Base-by-base conservation (phyloP, 2,888 invertebrate genomes). In the Tinea semifulvella region DNA sequence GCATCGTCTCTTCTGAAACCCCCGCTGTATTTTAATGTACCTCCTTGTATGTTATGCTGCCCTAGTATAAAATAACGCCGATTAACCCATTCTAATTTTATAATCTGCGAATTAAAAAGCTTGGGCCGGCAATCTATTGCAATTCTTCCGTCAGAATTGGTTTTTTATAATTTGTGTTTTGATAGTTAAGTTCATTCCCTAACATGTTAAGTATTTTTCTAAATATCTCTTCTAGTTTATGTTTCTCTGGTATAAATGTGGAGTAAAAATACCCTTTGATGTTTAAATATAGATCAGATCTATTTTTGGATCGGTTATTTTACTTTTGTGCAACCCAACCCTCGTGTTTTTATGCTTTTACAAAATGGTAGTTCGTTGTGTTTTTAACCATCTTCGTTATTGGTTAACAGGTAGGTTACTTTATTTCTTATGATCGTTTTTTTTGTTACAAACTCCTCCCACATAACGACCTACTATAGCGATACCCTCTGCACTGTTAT, bases 21-120 rank as follows among this genome's bases (percentile, higher is more conserved):
- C 22, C 22, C 22, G 22, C 22, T 8, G 5, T 22, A 22, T 22
- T 22, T 8, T 22, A 7, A 22, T 22, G 22, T 8, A 22, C 2
- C 38, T 38, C 38, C 17, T 17, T 17, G 5, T 17, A 18, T 14
- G 8, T 38, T 17, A 38, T 38, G 38, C n/a, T 38, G 8, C 16
- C 38, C 38, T 38, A 10, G 18, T 38, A 38, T 3, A 38, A 38
- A 14, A 17, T 8, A 18, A 38, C 18, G 38, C 7, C 38, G 38
- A 18, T 38, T 38, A 38, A 38, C 38, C 38, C 17, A 8, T 38
- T 38, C 18, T 10, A 38, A 19, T 13, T 10, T 4, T n/a, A 27
- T 27, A 4, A 4, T 4, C 11, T 27, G 11, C 27, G n/a, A 27
- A 27, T 27, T 7, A 27, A 27, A 27, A 27, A 22, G 25, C 6